Base-by-base conservation (phyloP, 2,113 vertebrate species). In the Pteropus alecto region DNA sequence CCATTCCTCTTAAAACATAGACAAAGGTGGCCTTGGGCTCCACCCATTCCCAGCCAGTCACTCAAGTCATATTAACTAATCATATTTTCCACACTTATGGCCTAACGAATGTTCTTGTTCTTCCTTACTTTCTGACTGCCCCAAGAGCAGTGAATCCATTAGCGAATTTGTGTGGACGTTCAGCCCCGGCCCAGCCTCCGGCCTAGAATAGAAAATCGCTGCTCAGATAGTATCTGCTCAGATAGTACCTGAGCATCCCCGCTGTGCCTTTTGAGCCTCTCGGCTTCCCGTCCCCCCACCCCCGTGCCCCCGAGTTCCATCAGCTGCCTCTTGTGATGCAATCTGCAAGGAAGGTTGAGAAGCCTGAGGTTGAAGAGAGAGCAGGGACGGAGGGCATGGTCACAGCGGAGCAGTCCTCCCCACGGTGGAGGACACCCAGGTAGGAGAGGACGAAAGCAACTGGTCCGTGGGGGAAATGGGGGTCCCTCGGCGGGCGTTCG, bases 201-300 rank as follows among this genome's bases (percentile, higher is more conserved):
- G 11, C 24, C 35, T 18, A 46, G 6, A n/a, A 22, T 21, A 14
- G 35, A 41, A 26, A 30, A 51, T 5, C 1, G 24, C 9, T 65
- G 16, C 6, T 54, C 0, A 18, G 41, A 6, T 2, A 35, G 13
- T 11, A 70, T 18, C 9, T 19, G n/a, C 48, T 5, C 11, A 12
- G 10, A 30, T 38, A 38, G 38, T 38, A 19, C 74, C 48, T 18
- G n/a, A 51, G 48, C n/a, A 19, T 51, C 10, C 24, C n/a, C 38
- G 48, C 51, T 43, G 41, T 24, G 54, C 67, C 12, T 33, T 41
- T 33, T 28, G 56, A 74, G 54, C 21, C 30, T 58, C 61, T 18
- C 5, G 15, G 3, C 15, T 63, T 63, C 22, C 58, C 41, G 24
- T 63, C 9, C 10, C 4, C 10, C 3, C 0, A 58, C 12, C 33